Evolutionary conservation across 2,888 invertebrate species (phyloP).

Genomic region (Eumerus sabulonum): DNA sequence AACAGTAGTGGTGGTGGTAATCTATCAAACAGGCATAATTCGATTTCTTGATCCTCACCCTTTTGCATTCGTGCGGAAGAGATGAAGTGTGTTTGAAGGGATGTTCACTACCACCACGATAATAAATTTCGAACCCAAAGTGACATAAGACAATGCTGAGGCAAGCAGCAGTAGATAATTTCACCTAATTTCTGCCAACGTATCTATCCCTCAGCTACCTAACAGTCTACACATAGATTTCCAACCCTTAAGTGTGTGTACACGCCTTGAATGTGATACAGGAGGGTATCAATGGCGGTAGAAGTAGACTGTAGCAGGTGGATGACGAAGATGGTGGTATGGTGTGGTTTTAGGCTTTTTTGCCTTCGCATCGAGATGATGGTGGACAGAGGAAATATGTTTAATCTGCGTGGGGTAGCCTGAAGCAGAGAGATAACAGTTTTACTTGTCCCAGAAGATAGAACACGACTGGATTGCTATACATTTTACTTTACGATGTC

Average conservation of each 20-base stretch:
- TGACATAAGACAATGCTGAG: conserved; percentile 67
- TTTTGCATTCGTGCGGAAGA: conserved; percentile 41
- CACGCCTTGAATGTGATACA: conserved; percentile 15
- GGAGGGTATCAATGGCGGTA: conserved; percentile 61
- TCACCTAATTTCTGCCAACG: conserved; percentile 70
- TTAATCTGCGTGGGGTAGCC: conserved; percentile 68
- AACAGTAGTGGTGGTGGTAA: conserved; percentile 22
- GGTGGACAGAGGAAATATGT: conserved; percentile 63
- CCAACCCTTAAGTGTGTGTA: conserved; percentile 17
- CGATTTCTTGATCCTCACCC: conserved; percentile 60
- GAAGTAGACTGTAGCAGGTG: conserved; percentile 63
- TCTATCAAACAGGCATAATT: conserved; percentile 62
- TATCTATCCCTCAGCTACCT: conserved; percentile 25
- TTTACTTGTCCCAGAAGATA: conserved; percentile 59
- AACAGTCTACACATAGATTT: conserved; percentile 13
- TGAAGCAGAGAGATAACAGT: conserved; percentile 66
- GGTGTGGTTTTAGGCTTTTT: conserved; percentile 26
- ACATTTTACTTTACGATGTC: no score
- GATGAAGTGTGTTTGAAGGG: conserved; percentile 26
- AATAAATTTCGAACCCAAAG: conserved; percentile 61
- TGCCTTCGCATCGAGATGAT: conserved; percentile 26
- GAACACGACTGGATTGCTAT: conserved; percentile 50
- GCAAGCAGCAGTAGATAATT: conserved; percentile 70
- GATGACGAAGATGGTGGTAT: conserved; percentile 32
- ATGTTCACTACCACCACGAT: conserved; percentile 28